phyloP scores from a whole-genome alignment of 2,113 vertebrate genomes.

The Bungarus multicinctus region DNA sequence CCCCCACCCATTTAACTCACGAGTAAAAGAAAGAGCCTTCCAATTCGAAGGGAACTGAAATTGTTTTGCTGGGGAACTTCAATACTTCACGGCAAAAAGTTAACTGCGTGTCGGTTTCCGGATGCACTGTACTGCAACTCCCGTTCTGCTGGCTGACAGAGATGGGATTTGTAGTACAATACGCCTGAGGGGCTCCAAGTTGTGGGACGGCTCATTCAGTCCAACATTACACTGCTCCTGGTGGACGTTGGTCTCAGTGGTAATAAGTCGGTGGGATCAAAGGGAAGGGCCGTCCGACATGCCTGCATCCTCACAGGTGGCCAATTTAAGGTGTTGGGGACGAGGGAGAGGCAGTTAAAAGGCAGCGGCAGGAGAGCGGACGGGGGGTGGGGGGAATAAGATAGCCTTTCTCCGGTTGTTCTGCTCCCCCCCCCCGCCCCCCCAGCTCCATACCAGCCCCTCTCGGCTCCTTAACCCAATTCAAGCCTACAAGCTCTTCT shows the following conservation, averaged over 20 bases:
- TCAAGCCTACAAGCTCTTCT: not conserved
- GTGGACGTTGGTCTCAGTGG: not conserved
- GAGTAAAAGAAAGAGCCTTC: not conserved
- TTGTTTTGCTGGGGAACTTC: not conserved
- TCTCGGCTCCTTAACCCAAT: not conserved
- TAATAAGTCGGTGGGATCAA: not conserved
- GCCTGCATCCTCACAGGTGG: not conserved
- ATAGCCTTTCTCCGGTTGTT: not conserved
- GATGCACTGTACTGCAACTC: not conserved
- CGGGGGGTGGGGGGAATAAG: too few species aligned
- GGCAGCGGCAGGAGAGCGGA: too few species aligned
- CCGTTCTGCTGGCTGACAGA: not conserved
- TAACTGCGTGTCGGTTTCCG: not conserved
- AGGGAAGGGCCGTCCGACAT: not conserved
- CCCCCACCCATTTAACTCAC: not conserved
- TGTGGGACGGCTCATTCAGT: not conserved
- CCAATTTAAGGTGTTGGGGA: not conserved
- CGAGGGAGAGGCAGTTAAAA: not conserved
- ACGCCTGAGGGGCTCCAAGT: not conserved
- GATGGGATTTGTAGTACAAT: not conserved
- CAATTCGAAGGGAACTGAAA: not conserved
- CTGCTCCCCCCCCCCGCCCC: not conserved
- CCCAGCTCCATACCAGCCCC: too few species aligned
- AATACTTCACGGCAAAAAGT: not conserved
- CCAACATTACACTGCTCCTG: too few species aligned